Conservation (phyloP, 2,888 invertebrate genomes). For the Lepidocyrtinus sp. region DNA sequence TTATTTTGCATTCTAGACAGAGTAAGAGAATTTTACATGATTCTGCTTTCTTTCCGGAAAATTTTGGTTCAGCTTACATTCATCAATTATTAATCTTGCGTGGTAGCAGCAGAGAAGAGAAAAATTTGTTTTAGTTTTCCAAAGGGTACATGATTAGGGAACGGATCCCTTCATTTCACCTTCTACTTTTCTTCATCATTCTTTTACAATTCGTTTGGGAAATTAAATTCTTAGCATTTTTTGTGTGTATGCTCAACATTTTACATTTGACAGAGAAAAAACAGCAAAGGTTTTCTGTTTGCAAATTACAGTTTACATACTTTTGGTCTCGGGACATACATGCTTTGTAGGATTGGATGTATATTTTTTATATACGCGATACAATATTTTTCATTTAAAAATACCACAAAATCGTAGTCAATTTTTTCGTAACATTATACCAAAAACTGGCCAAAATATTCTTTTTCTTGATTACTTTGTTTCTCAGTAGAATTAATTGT, state of each 20-base stretch:
- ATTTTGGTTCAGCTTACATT: constrained; percentile 16
- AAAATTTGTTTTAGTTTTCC: background rate
- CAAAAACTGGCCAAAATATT: constrained; percentile 66
- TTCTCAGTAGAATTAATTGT: constrained; percentile 48
- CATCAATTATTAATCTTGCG: constrained; percentile 4
- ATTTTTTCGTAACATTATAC: constrained; percentile 43
- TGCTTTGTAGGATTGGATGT: constrained; percentile 60
- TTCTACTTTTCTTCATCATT: too few relatives aligned
- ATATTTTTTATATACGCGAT: constrained; percentile 48
- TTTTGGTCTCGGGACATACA: constrained; percentile 45
- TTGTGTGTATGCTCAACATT: constrained; percentile 34
- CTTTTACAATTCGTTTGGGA: too few relatives aligned
- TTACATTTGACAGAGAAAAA: constrained; percentile 35
- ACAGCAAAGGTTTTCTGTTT: constrained; percentile 56
- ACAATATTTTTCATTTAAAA: constrained; percentile 43
- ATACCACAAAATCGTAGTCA: constrained; percentile 57
- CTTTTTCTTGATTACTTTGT: constrained; percentile 50
- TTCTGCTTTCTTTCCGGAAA: constrained; percentile 2
- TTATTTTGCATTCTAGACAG: background rate
- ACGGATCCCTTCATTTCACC: background rate
- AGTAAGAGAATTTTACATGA: background rate
- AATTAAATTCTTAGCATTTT: constrained; percentile 48
- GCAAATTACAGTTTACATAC: constrained; percentile 29
- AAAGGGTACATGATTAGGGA: background rate
- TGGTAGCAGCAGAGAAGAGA: constrained; percentile 6